Evolutionary conservation across 2,888 invertebrate genomes (phyloP).

Genomic region (Salticus scenicus): DNA sequence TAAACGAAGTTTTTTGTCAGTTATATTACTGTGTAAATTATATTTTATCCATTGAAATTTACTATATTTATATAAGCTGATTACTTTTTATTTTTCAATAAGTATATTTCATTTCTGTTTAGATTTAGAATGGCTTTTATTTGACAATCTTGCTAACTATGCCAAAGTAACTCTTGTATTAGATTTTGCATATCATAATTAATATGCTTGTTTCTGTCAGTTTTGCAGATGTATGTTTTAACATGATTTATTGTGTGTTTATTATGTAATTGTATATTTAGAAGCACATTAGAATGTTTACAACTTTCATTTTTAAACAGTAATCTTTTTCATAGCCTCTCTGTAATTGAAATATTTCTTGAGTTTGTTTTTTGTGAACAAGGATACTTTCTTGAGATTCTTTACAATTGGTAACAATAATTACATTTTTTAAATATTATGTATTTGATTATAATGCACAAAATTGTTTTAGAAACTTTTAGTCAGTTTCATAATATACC

Average conservation of each 20-base stretch:
- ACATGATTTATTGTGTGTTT: neutral
- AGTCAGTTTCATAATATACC: neutral
- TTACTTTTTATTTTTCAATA: neutral
- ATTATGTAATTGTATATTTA: neutral
- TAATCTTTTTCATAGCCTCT: no score
- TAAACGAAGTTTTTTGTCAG: neutral
- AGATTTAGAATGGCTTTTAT: neutral
- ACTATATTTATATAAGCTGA: neutral
- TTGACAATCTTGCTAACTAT: neutral
- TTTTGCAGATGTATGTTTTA: neutral
- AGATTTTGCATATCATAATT: neutral
- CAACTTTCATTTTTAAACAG: no score
- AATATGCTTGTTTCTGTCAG: neutral
- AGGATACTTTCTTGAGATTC: no score
- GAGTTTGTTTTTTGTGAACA: no score
- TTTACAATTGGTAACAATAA: no score
- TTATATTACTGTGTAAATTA: neutral
- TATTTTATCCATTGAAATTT: neutral
- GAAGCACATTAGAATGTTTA: neutral
- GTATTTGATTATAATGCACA: neutral
- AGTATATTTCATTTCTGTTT: neutral
- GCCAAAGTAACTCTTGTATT: neutral
- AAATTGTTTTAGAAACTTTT: neutral
- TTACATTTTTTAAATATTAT: no score
- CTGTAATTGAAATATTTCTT: no score